Evolutionary conservation across 2,888 invertebrate genomes (phyloP), one percentile per base, ranked within the genome.

Genomic region (Lepetodrilus schrolli): DNA sequence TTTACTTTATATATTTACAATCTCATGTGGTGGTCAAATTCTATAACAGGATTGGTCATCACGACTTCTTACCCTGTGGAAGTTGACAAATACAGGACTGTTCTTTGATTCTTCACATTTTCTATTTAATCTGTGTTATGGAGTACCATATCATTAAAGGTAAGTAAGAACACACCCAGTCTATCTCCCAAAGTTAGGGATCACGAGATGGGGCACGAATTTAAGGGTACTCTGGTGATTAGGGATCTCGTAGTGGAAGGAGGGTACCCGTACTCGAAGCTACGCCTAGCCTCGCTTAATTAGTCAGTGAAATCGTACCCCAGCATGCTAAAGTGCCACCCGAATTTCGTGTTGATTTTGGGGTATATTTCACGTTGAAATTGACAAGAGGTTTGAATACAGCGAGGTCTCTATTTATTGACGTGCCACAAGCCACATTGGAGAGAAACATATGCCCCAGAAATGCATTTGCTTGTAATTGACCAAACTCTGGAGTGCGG

Each of bases 351-450:
- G 58, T 58, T 58, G 58, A 58, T 58, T 58, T 30, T 58, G 58
- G 58, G 58, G 58, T 58, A 58, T 58, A 58, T 58, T 58, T 58
- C 58, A 58, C 58, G 58, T 26, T 30, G 58, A 58, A 58, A 58
- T 58, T 58, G 58, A 58, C 58, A 58, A 30, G 58, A 30, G 30
- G 17, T 58, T 26, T 58, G 58, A 34, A 30, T 58, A 30, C 30
- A 58, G 17, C n/a, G 23, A 30, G 30, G 26, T 0, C 13, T 58
- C 7, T 58, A 58, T 58, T 58, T 58, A 58, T 58, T 58, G 58
- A 58, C 58, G 58, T 58, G 58, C 26, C 58, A 26, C 13, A 58
- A 3, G 30, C 13, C 13, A 13, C 2, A 17, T 23, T 30, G 58
- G 30, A n/a, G 13, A 17, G 58, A 58, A 34, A 58, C 58, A 34